Base-by-base conservation (phyloP, 1,140 invertebrate species). In the Cydia amplana region DNA sequence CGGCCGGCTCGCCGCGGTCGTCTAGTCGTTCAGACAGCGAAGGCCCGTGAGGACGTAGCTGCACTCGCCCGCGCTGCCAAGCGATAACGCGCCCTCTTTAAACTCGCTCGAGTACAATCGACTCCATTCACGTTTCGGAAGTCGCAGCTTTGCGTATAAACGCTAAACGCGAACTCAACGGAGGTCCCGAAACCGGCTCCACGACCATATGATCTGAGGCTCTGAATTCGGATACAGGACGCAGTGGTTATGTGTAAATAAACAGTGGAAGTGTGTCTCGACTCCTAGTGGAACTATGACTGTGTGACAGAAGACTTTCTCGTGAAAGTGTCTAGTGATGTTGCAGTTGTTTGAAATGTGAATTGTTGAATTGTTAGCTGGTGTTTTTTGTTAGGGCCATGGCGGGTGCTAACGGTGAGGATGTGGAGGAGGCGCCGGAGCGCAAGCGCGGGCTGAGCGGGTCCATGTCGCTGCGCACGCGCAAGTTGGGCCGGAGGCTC, bases 401-500 rank as follows among this genome's bases (percentile, higher is more conserved):
- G 90, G 91, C 90, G 82, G 90, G 90, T 85, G 85, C 82, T 78
- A 86, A 80, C 87, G 89, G 85, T 78, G 75, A 72, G 65, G 73
- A 77, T 12, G 76, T 76, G 14, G 85, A 74, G 46, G 46, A 23
- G 20, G 76, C n/a, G 28, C 46, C 36, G 51, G 90, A 87, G 32
- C 82, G 83, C n/a, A 91, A 89, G 80, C 85, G 87, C 55, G 89
- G 89, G 1, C 80, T 91, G 67, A 88, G 88, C 75, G 89, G 91
- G 51, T 90, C 89, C 74, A 92, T 93, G 89, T 93, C 93, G 60
- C 80, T 93, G 81, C 87, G 90, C 74, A 91, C 93, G 74, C 90
- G 88, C 77, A 93, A 93, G 82, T 77, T 94, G 64, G 94, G 93
- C 16, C 86, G 94, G 73, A 89, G 93, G 55, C 85, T 94, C 36